phyloP scores from a whole-genome alignment of 2,113 vertebrate species.

The Arenaria interpres region DNA sequence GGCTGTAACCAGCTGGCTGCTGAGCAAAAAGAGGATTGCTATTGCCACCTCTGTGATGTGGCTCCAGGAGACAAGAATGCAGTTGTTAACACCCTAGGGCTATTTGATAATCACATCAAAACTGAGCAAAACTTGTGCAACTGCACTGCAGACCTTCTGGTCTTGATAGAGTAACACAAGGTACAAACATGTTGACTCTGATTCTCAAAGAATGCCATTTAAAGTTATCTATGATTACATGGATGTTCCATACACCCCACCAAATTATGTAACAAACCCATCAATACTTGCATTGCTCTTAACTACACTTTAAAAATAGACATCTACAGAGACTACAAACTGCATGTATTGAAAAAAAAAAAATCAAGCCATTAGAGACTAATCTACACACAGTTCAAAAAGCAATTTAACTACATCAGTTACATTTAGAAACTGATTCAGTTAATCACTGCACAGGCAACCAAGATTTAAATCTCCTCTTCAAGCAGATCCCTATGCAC shows the following conservation, averaged over 20 bases:
- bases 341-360: not conserved
- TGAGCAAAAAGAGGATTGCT: not conserved
- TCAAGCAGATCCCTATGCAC: not conserved
- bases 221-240: not conserved
- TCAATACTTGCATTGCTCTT: not conserved
- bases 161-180: not conserved
- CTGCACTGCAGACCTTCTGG: not conserved
- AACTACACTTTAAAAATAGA: not conserved
- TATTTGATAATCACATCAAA: not conserved
- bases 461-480: conserved; percentile 20
- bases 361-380: not conserved
- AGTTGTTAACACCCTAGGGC: not conserved
- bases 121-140: not conserved
- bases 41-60: not conserved
- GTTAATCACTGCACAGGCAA: conserved; percentile 12
- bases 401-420: conserved; percentile 22
- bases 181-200: not conserved
- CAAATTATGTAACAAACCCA: not conserved
- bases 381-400: conserved; percentile 8
- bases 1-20: not conserved
- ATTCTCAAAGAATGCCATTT: not conserved
- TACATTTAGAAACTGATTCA: conserved; percentile 57
- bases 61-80: not conserved
- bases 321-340: not conserved
- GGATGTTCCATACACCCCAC: not conserved